Percentiles rank a stretch among this genome's conserved stretches.
Conservation (phyloP, 2,797 vertebrate species). For the Poecile montanus region DNA sequence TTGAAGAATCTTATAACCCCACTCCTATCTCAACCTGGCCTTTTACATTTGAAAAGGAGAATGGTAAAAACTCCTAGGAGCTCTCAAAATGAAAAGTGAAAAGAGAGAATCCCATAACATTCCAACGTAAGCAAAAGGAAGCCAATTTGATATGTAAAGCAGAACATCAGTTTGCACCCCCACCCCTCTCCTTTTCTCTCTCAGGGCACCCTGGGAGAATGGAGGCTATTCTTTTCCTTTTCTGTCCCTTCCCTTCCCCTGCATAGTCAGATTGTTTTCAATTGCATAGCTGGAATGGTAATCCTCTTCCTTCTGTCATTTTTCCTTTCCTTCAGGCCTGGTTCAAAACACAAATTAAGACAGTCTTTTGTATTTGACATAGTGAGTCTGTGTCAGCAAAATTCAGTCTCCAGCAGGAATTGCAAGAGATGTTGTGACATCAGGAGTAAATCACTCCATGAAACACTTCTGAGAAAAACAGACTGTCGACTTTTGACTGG, state of each 20-base stretch:
- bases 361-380: not conserved
- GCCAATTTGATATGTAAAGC: not conserved
- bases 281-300: not conserved
- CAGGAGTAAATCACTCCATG: not conserved
- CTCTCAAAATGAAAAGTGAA: not conserved
- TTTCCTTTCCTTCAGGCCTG: not conserved
- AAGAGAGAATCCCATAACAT: not conserved
- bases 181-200: not conserved
- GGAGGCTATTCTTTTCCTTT: not conserved
- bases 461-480: not conserved
- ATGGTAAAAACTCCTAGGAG: not conserved
- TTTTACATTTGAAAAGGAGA: not conserved
- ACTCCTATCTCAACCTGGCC: not conserved
- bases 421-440: not conserved
- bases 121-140: not conserved
- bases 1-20: not conserved
- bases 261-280: not conserved
- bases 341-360: not conserved
- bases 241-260: not conserved
- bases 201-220: rapidly evolving
- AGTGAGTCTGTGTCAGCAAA: not conserved
- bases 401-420: not conserved
- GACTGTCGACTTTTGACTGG: rapidly evolving
- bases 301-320: not conserved
- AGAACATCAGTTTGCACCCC: not conserved